Conservation (phyloP, 2,888 invertebrate genomes). For the Limnephilus auricula region DNA sequence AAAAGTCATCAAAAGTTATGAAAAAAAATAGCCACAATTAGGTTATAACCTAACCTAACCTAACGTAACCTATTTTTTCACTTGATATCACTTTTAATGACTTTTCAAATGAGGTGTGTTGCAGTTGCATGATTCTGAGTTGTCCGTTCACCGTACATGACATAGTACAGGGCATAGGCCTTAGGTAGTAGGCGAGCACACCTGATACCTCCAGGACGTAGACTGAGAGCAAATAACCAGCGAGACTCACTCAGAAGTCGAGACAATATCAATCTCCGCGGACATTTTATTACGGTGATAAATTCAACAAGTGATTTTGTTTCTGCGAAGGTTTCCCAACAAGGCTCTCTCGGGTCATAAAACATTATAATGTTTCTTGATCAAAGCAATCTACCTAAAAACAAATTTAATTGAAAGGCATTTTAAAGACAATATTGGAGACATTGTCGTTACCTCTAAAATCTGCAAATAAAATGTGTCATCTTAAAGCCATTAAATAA, state of each 20-base stretch:
- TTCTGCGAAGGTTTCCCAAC: neutral
- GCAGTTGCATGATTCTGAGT: too few species aligned
- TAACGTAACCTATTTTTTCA: too few species aligned
- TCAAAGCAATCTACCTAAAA: neutral
- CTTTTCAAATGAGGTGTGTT: too few species aligned
- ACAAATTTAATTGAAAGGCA: neutral
- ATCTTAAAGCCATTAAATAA: neutral
- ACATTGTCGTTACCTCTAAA: neutral
- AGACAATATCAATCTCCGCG: constrained; percentile 25
- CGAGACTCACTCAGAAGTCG: neutral
- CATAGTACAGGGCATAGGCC: neutral
- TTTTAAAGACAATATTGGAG: neutral
- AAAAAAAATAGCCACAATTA: too few species aligned
- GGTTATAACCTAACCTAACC: too few species aligned
- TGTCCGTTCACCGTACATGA: too few species aligned
- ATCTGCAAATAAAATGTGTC: neutral
- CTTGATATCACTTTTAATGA: too few species aligned
- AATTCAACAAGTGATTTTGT: constrained; percentile 1
- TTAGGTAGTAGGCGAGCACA: neutral
- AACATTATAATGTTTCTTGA: neutral
- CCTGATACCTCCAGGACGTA: neutral
- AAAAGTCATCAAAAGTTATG: too few species aligned
- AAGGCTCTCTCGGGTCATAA: neutral
- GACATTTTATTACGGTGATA: constrained; percentile 12
- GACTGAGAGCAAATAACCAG: neutral